phyloP scores from a whole-genome alignment of 1,140 invertebrate species.

The Phenacoccus solenopsis region DNA sequence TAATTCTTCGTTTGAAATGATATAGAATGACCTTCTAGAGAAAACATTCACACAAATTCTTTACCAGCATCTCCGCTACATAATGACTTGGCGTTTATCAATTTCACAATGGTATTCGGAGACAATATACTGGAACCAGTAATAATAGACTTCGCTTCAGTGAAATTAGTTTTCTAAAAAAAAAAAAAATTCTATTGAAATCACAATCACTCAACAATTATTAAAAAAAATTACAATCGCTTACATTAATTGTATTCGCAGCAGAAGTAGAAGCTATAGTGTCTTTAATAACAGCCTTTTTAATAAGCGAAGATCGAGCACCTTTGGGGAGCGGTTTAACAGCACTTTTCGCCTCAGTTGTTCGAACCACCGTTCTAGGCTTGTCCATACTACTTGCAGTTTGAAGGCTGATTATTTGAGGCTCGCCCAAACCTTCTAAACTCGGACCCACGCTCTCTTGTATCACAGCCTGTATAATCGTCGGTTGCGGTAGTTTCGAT shows the following conservation, averaged over 20 bases:
- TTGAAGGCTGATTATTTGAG: neutral
- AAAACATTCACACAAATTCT: no score
- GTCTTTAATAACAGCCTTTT: neutral
- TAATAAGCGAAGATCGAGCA: neutral
- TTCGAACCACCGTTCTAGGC: neutral
- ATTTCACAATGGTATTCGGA: constrained; percentile 4
- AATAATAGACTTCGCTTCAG: neutral
- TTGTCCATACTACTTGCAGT: neutral
- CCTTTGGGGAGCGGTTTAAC: neutral
- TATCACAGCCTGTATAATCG: neutral
- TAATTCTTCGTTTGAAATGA: no score
- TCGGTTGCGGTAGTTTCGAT: neutral
- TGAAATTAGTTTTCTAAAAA: neutral
- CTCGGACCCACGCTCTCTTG: neutral
- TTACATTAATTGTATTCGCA: neutral
- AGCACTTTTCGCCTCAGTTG: neutral
- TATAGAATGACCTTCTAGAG: no score
- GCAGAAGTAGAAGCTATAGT: neutral
- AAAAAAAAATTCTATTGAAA: no score
- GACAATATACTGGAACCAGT: neutral
- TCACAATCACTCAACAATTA: neutral
- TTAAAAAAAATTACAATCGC: neutral
- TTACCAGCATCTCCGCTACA: neutral
- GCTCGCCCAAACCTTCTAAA: neutral
- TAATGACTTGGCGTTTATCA: neutral